Evolutionary conservation across 2,888 invertebrate species (phyloP).

Genomic region (Torymus auratus): DNA sequence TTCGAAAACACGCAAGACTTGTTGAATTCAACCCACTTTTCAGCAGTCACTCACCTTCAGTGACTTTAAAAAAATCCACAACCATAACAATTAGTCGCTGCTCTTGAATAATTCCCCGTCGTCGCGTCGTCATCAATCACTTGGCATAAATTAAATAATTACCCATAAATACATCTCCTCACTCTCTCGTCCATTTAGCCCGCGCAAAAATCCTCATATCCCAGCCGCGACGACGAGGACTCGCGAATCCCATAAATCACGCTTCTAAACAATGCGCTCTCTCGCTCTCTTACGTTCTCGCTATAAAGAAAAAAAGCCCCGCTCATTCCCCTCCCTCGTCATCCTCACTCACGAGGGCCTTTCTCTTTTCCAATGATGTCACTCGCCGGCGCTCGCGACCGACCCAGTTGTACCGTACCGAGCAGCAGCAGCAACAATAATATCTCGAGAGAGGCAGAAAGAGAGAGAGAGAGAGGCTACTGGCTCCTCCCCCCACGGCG

Average conservation of each 20-base stretch:
- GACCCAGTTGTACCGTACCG: conserved; percentile 64
- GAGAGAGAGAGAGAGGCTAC: too few species aligned
- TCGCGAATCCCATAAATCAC: conserved; percentile 20
- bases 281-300: background rate
- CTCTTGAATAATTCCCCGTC: background rate
- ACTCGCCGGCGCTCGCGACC: conserved; percentile 24
- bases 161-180: background rate
- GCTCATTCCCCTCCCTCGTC: background rate
- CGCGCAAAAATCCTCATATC: background rate
- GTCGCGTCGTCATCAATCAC: background rate
- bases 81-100: too few species aligned
- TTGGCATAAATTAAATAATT: background rate
- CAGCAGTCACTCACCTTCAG: too few species aligned
- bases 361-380: conserved; percentile 49
- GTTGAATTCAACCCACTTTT: too few species aligned
- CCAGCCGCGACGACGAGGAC: background rate
- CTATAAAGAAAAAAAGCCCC: background rate
- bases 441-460: conserved; percentile 29
- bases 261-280: conserved; percentile 25
- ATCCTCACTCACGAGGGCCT: conserved; percentile 10
- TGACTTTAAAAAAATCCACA: too few species aligned
- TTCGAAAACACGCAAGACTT: too few species aligned
- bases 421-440: conserved; percentile 58
- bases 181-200: background rate
- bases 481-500: conserved; percentile 59